Base-by-base conservation (phyloP, 2,888 invertebrate species). In the Xanthia togata region DNA sequence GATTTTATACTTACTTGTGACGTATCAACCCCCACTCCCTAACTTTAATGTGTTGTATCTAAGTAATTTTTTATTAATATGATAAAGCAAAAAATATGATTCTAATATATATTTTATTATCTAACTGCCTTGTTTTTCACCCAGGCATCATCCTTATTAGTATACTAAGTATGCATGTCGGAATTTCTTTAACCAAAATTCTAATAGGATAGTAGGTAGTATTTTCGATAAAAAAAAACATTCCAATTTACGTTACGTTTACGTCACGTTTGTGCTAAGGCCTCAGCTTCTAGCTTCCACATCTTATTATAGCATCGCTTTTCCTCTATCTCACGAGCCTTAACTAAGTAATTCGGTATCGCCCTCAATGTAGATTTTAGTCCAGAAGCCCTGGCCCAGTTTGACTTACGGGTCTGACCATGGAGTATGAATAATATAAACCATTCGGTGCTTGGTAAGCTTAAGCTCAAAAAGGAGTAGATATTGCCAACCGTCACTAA, bases 331-430 rank as follows among this genome's bases (percentile, higher is more conserved):
- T 12, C 20, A 35, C 50, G 0, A 31, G 5, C 64, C 31, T 79
- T 76, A 78, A 20, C 47, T 76, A 78, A 79, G 85, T 81, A 83
- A 86, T 83, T 79, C 81, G 59, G 79, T 77, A 85, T 82, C 77
- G 85, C 75, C 70, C 70, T 74, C 79, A 59, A 83, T 81, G 87
- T 81, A 86, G 88, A 87, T 87, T 88, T 85, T 83, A 84, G 86
- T 76, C 71, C 68, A 76, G 75, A 73, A 83, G 71, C 78, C 57
- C 53, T 72, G 79, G 41, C 76, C 76, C 78, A 76, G 88, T 84
- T 86, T 78, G 78, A 55, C 72, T 81, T 76, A 77, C 73, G 31
- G 62, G 2, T 23, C 31, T 75, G 50, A 20, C n/a, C 50, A 26
- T 62, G 12, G 31, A 26, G 82, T 84, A 84, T 77, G 59, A 60